Evolutionary conservation across 2,888 invertebrate genomes (phyloP).

Genomic region (Calliscelio sp.): DNA sequence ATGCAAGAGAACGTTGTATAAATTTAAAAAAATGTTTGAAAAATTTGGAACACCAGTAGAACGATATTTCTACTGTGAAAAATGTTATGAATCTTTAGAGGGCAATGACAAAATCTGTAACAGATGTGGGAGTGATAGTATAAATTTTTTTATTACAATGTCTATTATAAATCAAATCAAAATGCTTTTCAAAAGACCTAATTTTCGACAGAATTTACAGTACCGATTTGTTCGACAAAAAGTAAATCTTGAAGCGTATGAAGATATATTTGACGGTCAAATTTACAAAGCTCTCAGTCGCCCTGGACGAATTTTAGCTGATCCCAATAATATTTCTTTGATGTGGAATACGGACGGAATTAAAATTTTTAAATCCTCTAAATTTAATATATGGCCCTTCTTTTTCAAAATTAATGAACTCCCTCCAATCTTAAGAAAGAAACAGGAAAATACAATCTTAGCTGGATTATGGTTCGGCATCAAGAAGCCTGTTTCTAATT

Average conservation of each 20-base stretch:
- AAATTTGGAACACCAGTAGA: slow-evolving; percentile 19
- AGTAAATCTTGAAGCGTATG: neutral
- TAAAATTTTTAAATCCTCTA: neutral
- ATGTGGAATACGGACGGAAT: neutral
- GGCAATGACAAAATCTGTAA: too few relatives aligned
- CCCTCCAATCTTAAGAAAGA: neutral
- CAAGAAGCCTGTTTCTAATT: neutral
- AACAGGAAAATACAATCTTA: neutral
- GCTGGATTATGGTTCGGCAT: neutral
- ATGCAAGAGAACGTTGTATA: slow-evolving; percentile 18
- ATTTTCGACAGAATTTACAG: neutral
- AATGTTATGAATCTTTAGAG: too few relatives aligned
- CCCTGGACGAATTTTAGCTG: slow-evolving; percentile 5
- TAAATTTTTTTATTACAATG: slow-evolving; percentile 11
- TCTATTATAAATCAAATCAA: neutral
- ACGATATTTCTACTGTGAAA: slow-evolving; percentile 14
- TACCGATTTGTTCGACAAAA: neutral
- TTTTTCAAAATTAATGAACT: slow-evolving; percentile 13
- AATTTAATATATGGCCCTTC: slow-evolving; percentile 7
- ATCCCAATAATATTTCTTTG: neutral
- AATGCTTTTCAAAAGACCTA: neutral
- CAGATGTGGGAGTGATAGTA: neutral
- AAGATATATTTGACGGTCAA: slow-evolving; percentile 19
- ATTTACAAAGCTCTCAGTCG: slow-evolving; percentile 2
- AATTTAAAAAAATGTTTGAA: slow-evolving; percentile 19